Percentiles rank a stretch among this genome's conserved stretches.
Evolutionary conservation across 2,888 invertebrate genomes (phyloP).

Genomic region (Agrochola lota): DNA sequence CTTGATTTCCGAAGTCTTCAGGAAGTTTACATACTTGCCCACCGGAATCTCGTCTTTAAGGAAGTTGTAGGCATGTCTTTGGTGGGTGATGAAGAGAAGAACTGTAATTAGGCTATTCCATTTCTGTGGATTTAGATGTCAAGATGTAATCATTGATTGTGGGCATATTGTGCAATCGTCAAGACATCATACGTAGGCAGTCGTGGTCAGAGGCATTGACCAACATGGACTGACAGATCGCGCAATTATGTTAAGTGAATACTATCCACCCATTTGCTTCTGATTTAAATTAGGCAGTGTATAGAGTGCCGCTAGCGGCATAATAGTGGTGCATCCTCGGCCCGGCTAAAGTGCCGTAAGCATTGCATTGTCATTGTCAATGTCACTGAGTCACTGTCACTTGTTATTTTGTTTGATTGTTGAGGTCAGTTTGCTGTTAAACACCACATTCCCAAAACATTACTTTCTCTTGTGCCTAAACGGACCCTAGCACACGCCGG

Average conservation of each 20-base stretch:
- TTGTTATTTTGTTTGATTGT: too few species aligned
- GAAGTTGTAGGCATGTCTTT: constrained; percentile 85
- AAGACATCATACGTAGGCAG: background rate
- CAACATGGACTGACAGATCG: background rate
- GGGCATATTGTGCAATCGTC: background rate
- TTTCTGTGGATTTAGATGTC: constrained; percentile 68
- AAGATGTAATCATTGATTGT: background rate
- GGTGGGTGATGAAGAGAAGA: constrained; percentile 76
- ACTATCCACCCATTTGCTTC: background rate
- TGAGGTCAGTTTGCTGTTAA: too few species aligned
- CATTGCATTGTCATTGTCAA: too few species aligned
- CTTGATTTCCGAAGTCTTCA: constrained; percentile 76
- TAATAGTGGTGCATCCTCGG: too few species aligned
- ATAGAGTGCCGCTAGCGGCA: too few species aligned
- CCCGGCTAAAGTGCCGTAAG: too few species aligned
- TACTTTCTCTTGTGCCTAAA: too few species aligned
- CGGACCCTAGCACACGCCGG: too few species aligned
- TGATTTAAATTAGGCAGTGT: background rate
- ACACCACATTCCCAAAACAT: too few species aligned
- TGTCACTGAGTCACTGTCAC: too few species aligned
- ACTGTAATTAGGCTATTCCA: constrained; percentile 77
- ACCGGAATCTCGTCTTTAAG: constrained; percentile 77
- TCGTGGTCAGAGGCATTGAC: background rate
- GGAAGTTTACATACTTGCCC: constrained; percentile 72
- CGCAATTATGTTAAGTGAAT: background rate